These are phyloP conservation scores for Karalla daura DNA, from an alignment of 2,797 vertebrate genomes.

Conservation along the genomic window DNA sequence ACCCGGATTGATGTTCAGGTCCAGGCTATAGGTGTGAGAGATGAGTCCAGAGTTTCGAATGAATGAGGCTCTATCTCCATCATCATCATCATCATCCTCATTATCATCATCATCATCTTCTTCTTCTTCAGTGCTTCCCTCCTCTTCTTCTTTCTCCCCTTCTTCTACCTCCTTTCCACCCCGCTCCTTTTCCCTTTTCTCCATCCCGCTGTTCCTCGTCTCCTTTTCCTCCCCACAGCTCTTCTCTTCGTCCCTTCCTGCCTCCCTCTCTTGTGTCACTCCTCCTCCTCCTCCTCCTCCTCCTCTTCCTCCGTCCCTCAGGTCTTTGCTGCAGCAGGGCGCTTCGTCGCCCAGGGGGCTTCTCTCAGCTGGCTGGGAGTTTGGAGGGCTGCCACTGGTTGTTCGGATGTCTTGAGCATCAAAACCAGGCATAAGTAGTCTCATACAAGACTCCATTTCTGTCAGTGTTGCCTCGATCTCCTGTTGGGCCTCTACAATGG, in stretches of 20 bases:
- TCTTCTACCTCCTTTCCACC: not conserved
- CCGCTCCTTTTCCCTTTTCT: not conserved
- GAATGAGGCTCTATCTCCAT: constrained; percentile 71
- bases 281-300: too few relatives aligned
- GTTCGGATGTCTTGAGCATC: constrained; percentile 23
- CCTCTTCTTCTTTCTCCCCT: not conserved
- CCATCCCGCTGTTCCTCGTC: not conserved
- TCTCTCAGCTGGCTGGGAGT: not conserved
- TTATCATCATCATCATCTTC: constrained; percentile 27
- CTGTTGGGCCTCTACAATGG: constrained; percentile 81
- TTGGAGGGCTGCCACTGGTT: not conserved
- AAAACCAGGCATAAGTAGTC: constrained; percentile 87
- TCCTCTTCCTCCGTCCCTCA: constrained; percentile 50
- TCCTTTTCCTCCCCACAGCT: not conserved
- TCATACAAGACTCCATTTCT: constrained; percentile 92
- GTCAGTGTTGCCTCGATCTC: constrained; percentile 86
- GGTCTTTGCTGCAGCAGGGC: constrained; percentile 91
- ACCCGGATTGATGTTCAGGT: constrained; percentile 89
- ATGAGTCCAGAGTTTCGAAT: constrained; percentile 91
- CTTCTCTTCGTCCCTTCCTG: not conserved
- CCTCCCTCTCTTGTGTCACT: not conserved
- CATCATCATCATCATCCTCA: not conserved
- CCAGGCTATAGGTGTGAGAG: constrained; percentile 89
- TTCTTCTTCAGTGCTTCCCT: not conserved
- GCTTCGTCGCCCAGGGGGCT: constrained; percentile 70